Evolutionary conservation across 2,888 invertebrate species (phyloP), one percentile per base, ranked within the genome.

Genomic region (Sminthurinus aureus): DNA sequence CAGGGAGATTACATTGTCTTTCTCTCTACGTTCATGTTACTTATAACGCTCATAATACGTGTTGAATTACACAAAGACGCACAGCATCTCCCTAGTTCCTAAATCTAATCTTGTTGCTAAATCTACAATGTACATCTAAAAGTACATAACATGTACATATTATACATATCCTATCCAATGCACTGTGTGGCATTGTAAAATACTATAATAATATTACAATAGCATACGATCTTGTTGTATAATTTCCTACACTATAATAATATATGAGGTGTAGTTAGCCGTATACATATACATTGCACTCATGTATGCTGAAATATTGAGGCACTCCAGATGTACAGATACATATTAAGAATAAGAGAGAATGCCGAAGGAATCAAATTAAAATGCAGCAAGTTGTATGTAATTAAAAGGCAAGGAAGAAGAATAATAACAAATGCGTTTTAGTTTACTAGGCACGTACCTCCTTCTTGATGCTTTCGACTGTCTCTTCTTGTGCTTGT

Each of bases 391-490:
- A 24, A 50, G 50, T 20, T 50, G 76, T 76, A 20, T 51, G 51
- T 76, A 76, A 76, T 76, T 76, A 77, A 77, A 77, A 77, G 22
- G 58, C 58, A 77, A n/a, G 77, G 20, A 20, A n/a, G 51, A 77
- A 22, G 51, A 69, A 69, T 69, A 69, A 69, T 69, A 74, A 74
- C 38, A 24, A 74, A 26, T 24, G 2, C 38, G 24, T 74, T 12
- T 18, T 71, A 71, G 24, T 71, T 58, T 18, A 18, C 58, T 58
- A 58, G 58, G 12, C 80, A 80, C 73, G 51, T 80, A 81, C 81
- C 74, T 73, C 73, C 64, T 74, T 71, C 74, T 73, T 52, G 81
- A 81, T 58, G 81, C 58, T 71, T 13, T 81, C 81, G 71, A 81
- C 81, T 20, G 51, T 52, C 8, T 13, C 15, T 13, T 13, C 15